Base-by-base conservation (phyloP, 1,140 invertebrate species). In the Oppia nitens region DNA sequence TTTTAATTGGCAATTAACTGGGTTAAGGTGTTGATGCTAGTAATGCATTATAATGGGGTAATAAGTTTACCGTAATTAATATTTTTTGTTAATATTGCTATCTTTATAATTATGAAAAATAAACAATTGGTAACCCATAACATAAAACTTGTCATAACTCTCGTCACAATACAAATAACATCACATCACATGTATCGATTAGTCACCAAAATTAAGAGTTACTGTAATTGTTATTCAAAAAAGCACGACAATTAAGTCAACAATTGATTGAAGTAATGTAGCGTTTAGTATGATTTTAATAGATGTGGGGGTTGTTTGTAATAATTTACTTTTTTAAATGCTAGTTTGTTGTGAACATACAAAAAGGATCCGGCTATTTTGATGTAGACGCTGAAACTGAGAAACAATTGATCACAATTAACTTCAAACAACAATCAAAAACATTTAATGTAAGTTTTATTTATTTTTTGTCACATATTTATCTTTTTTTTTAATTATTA, bases 311-410 rank as follows among this genome's bases (percentile, higher is more conserved):
- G n/a, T n/a, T n/a, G n/a, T n/a, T n/a, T n/a, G n/a, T n/a, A n/a
- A n/a, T n/a, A n/a, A n/a, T n/a, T n/a, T n/a, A n/a, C n/a, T 40
- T 40, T 17, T 40, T 17, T 40, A 9, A 9, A 40, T 17, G 6
- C 17, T 28, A 53, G 52, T 11, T 24, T 11, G 11, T 11, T 28
- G 25, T 53, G 2, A 9, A 3, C 6, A 60, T 60, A 26, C 11
- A 24, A 3, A 55, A 51, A 49, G 59, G 59, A 32, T 60, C 59
- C 27, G 59, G 59, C 20, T 27, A 60, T 56, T 60, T 60, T 47
- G 1, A 14, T 11, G 2, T 60, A 11, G n/a, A n/a, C n/a, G 53
- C 54, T 20, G 48, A 6, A 11, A 2, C 9, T 9, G 24, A 28
- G 9, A 40, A 56, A 23, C 21, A 56, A 12, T 20, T 20, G n/a